These are phyloP conservation scores for Callosobruchus maculatus DNA, from an alignment of 2,888 invertebrate species.

Conservation along the genomic window DNA sequence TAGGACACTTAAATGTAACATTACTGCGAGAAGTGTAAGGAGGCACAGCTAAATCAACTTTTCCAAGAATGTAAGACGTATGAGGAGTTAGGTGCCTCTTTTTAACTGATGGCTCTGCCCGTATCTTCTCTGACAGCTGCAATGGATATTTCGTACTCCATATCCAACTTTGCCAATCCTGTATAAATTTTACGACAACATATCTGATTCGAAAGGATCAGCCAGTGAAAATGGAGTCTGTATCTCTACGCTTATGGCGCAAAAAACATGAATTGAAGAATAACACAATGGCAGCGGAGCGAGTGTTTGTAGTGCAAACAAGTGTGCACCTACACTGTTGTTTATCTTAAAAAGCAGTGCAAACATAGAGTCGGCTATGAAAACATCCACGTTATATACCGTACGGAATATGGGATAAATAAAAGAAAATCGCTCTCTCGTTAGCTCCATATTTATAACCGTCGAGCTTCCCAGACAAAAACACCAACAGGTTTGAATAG, in stretches of 20 bases:
- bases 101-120: too few relatives aligned
- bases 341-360: background rate
- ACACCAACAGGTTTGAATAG: too few relatives aligned
- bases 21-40: too few relatives aligned
- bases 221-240: background rate
- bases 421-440: background rate
- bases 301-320: background rate
- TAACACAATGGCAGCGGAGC: background rate
- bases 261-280: background rate
- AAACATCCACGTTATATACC: background rate
- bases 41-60: too few relatives aligned
- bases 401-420: background rate
- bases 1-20: too few relatives aligned
- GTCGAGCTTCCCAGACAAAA: too few relatives aligned
- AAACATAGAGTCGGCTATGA: background rate
- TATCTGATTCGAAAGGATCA: background rate
- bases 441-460: background rate
- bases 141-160: too few relatives aligned
- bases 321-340: background rate
- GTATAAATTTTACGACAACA: too few relatives aligned
- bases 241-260: background rate
- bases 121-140: too few relatives aligned
- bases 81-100: too few relatives aligned
- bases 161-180: too few relatives aligned
- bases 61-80: too few relatives aligned